Evolutionary conservation across 2,888 invertebrate species (phyloP), one percentile per base, ranked within the genome.

Genomic region (Sepioteuthis lessoniana): DNA sequence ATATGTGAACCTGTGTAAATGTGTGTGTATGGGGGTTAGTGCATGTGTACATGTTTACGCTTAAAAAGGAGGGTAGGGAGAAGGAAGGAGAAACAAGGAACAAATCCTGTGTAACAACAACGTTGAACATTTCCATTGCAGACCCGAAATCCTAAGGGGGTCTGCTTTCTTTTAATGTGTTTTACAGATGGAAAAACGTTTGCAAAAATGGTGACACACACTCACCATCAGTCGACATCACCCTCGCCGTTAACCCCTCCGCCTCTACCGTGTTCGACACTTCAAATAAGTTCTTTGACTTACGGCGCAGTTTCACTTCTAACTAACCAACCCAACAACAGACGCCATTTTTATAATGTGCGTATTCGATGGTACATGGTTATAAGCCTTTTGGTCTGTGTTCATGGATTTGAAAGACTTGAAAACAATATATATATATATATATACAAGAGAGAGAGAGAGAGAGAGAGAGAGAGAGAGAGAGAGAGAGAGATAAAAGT

Each of bases 81-180:
- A 76, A n/a, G n/a, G 31, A n/a, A n/a, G 13, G 76, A 76, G n/a
- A 31, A 76, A n/a, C 76, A 76, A 76, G 31, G 76, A 76, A 76
- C 76, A 76, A 76, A 76, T 76, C 76, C 76, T 76, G 76, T 76
- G 76, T 76, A 76, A n/a, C n/a, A 60, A 60, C 60, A 76, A 31
- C 76, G 76, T 13, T 31, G 76, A 76, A 76, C 76, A n/a, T 76
- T 76, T n/a, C 76, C 76, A 76, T 76, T 76, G 76, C 76, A 76
- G 76, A n/a, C 76, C 10, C 31, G 76, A 76, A 76, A 25, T 76
- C 76, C 76, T 76, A 31, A 76, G 76, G 76, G 76, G 76, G 76
- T 76, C 76, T n/a, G 31, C 76, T 76, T 76, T 76, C n/a, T 76
- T 76, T n/a, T 76, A 76, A 76, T 76, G 76, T 76, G 76, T 76